These are phyloP conservation scores for Cydia strobilella DNA, from an alignment of 1,140 invertebrate species.

Conservation along the genomic window DNA sequence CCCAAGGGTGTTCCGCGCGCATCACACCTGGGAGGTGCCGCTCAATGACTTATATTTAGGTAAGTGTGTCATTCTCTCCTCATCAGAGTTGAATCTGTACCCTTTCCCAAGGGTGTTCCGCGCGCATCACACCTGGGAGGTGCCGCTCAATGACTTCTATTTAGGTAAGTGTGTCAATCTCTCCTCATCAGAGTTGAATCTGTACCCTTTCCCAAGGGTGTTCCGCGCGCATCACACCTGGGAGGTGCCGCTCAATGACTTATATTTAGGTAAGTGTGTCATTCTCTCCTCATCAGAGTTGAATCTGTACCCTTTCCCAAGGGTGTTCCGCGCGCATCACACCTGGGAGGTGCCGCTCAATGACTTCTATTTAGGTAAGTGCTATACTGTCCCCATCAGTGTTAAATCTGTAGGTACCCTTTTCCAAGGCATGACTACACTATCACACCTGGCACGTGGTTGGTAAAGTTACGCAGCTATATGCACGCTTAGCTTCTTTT, in stretches of 20 bases:
- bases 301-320: no score
- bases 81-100: slow-evolving; percentile 70
- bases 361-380: no score
- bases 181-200: slow-evolving; percentile 56
- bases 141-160: slow-evolving; percentile 59
- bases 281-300: no score
- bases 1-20: slow-evolving; percentile 78
- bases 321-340: no score
- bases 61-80: no score
- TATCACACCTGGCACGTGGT: slow-evolving; percentile 68
- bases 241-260: slow-evolving; percentile 53
- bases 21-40: slow-evolving; percentile 70
- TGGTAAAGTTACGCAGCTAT: no score
- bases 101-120: slow-evolving; percentile 81
- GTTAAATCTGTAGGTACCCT: slow-evolving; percentile 76
- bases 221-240: slow-evolving; percentile 60
- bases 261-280: no score
- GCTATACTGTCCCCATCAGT: no score
- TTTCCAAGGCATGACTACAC: no score
- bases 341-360: slow-evolving; percentile 67
- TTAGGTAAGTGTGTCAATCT: slow-evolving; percentile 50
- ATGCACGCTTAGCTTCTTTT: neutral
- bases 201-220: slow-evolving; percentile 80
- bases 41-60: slow-evolving; percentile 24
- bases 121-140: slow-evolving; percentile 71